Conservation (phyloP, 1,140 invertebrate species). For the Nasonia longicornis region DNA sequence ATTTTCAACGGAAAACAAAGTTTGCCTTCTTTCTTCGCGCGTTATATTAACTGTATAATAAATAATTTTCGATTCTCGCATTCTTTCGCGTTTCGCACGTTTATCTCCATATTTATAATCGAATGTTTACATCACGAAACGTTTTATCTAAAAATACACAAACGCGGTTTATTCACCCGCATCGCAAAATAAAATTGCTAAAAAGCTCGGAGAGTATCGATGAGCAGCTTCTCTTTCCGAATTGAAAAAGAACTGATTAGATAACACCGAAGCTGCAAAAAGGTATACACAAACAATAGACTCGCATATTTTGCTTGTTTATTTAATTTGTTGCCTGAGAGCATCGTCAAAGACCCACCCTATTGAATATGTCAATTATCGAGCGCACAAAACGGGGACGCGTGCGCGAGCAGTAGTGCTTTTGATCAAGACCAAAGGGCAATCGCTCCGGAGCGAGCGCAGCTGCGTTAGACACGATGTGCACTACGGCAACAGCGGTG, state of each 20-base stretch:
- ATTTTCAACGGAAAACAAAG: not conserved
- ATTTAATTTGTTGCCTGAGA: not conserved
- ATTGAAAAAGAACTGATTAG: not conserved
- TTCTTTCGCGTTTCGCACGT: not conserved
- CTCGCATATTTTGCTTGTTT: not conserved
- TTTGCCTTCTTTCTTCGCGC: too few species aligned
- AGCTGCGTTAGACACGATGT: conserved; percentile 6
- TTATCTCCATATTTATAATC: too few species aligned
- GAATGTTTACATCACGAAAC: too few species aligned
- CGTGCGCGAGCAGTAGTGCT: not conserved
- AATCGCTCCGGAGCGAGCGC: not conserved
- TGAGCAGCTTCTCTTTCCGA: not conserved
- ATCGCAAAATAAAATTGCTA: not conserved
- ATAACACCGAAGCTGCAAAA: not conserved
- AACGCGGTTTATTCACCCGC: too few species aligned
- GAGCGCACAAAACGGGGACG: conserved; percentile 3
- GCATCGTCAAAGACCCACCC: not conserved
- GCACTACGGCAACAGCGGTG: not conserved
- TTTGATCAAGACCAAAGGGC: conserved; percentile 5
- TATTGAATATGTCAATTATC: conserved; percentile 20
- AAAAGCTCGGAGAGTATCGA: not conserved
- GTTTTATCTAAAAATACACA: not conserved
- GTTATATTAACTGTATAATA: not conserved
- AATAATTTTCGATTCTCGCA: too few species aligned
- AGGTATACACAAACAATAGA: not conserved